Evolutionary conservation across 2,113 vertebrate species (phyloP).

Genomic region (Acrocephalus kingi): DNA sequence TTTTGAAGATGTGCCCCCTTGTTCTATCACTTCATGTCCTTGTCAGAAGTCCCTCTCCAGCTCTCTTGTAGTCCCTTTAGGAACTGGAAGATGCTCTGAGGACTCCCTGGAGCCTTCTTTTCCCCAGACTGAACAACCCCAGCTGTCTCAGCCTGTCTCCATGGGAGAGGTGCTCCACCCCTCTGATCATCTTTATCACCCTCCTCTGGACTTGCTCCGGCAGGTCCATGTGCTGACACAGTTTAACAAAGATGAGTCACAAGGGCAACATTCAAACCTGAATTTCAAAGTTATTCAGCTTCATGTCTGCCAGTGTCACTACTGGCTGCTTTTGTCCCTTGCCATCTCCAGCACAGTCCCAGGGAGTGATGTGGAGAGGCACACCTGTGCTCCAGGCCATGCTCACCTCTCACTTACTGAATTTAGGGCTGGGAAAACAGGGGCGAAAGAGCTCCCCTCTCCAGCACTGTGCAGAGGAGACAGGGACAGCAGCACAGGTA

Average conservation of each 20-base stretch:
- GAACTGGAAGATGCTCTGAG: neutral
- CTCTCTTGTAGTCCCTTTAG: neutral
- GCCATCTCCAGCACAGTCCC: neutral
- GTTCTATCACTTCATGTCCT: neutral
- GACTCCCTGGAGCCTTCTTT: neutral
- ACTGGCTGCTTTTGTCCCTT: neutral
- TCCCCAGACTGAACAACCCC: neutral
- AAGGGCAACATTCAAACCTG: neutral
- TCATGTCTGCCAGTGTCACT: neutral
- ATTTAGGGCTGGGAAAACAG: neutral
- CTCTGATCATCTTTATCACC: neutral
- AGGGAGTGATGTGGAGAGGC: neutral
- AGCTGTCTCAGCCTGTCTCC: neutral
- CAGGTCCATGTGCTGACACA: neutral
- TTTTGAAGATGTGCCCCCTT: neutral
- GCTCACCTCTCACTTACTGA: accelerated
- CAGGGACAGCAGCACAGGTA: neutral
- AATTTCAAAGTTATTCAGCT: neutral
- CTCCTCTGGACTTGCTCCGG: neutral
- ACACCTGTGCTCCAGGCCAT: neutral
- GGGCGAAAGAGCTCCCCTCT: neutral
- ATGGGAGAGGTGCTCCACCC: neutral
- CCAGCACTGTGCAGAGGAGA: neutral
- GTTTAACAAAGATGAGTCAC: neutral
- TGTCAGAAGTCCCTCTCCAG: neutral